Evolutionary conservation across 1,140 invertebrate genomes (phyloP), one percentile per base, ranked within the genome.

Genomic region (Pogonus chalceus): DNA sequence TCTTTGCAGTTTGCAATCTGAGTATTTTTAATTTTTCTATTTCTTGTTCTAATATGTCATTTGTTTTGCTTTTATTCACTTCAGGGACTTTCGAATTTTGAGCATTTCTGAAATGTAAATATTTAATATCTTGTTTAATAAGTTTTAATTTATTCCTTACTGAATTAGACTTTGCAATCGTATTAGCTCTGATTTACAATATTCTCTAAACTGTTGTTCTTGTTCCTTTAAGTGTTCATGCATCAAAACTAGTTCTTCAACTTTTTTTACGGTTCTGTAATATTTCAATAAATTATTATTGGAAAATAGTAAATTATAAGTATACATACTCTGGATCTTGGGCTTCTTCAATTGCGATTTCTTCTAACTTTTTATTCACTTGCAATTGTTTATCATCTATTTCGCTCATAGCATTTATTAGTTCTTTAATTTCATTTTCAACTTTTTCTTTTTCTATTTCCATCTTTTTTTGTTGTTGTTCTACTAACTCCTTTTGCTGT

Each of bases 181-280:
- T 50, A 68, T 71, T 50, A 84, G 67, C 66, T 87, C 81, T 20
- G 72, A 69, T 62, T 83, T 84, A 61, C 89, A 92, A 54, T 85
- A 79, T 53, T 86, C 81, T 56, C 83, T 83, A 62, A 89, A 92
- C 60, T 82, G 76, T 14, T 74, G 70, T 62, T 91, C 88, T 65
- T 87, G 80, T 54, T 79, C 74, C 63, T 85, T 87, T 9, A 91
- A 67, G 58, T 77, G 78, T 60, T 91, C 87, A 65, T 88, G 83
- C 57, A 85, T 71, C 2, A 77, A 72, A 9, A 91, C 74, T 57
- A 90, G 67, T 39, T 76, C 70, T 60, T 84, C 76, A 18, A 89
- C 69, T 60, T 78, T 79, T 58, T 78, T 71, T n/a, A 86, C 56
- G 26, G 77, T 66, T 26, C 83, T 87, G 54, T 35, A 73, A 69